Evolutionary conservation across 2,888 invertebrate genomes (phyloP).

Genomic region (Metacarcinus magister): DNA sequence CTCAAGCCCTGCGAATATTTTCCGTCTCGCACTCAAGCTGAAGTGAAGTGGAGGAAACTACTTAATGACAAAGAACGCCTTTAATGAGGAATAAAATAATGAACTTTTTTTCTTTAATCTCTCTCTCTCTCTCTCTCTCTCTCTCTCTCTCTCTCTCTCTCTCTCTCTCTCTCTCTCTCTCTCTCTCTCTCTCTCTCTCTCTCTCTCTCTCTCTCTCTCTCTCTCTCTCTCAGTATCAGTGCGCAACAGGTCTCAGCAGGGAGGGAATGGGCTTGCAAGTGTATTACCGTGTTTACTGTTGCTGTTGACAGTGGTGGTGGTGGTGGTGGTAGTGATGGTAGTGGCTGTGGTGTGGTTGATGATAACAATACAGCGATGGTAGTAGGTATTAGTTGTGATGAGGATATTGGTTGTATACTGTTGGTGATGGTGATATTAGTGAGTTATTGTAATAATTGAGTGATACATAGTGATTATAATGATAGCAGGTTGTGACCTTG

Average conservation of each 20-base stretch:
- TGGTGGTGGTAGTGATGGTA: background rate
- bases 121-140: background rate
- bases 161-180: no score
- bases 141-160: background rate
- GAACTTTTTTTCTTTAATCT: no score
- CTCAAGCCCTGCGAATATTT: background rate
- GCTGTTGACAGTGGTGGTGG: background rate
- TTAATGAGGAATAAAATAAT: no score
- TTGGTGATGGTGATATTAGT: background rate
- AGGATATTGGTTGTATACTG: no score
- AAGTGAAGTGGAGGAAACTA: background rate
- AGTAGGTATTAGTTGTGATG: no score
- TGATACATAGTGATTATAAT: background rate
- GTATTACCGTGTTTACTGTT: background rate
- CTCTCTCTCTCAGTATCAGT: background rate
- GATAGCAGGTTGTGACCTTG: background rate
- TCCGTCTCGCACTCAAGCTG: background rate
- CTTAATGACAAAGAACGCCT: no score
- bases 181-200: background rate
- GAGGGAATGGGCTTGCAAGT: conserved; percentile 30
- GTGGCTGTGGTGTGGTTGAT: background rate
- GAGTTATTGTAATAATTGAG: background rate
- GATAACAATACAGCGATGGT: background rate
- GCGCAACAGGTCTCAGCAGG: background rate
- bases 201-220: conserved; percentile 6